A percentile compares a stretch with the other conserved stretches of the same genome.
phyloP scores from a whole-genome alignment of 2,888 invertebrate genomes.

The Melolontha melolontha region DNA sequence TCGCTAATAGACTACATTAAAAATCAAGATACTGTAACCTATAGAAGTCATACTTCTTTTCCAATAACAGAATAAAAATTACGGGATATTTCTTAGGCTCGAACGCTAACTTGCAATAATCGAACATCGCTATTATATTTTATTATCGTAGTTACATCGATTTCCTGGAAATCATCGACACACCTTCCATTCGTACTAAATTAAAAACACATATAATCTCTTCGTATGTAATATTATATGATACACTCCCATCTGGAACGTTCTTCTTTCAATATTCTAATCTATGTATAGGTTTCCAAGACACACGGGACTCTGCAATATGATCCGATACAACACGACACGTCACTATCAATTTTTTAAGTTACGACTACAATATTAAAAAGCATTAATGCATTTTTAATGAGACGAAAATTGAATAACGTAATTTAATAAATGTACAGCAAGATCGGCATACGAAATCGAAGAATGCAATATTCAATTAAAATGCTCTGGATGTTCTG shows the following conservation, averaged over 20 bases:
- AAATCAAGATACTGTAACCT: no score
- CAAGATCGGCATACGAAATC: slow-evolving; percentile 6
- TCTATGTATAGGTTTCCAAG: not conserved
- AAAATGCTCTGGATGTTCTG: slow-evolving; percentile 28
- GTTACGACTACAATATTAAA: slow-evolving; percentile 31
- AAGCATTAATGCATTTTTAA: slow-evolving; percentile 41
- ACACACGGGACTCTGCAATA: not conserved
- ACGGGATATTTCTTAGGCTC: no score
- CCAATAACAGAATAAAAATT: no score
- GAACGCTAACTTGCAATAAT: no score
- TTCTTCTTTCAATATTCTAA: slow-evolving; percentile 19
- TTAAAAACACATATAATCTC: slow-evolving; percentile 4
- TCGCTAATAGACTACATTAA: no score
- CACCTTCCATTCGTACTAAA: slow-evolving; percentile 23
- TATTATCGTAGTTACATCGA: not conserved
- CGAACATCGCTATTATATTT: no score
- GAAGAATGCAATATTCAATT: slow-evolving; percentile 38
- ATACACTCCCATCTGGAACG: slow-evolving; percentile 14
- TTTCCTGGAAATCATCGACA: slow-evolving; percentile 21
- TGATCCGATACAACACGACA: not conserved
- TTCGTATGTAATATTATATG: slow-evolving; percentile 1
- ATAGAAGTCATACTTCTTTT: no score
- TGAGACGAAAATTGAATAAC: slow-evolving; percentile 37
- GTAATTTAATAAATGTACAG: slow-evolving; percentile 32
- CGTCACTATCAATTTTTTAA: slow-evolving; percentile 34